These are phyloP conservation scores for Drosophila paranaensis DNA, from an alignment of 2,888 invertebrate species.

Conservation along the genomic window DNA sequence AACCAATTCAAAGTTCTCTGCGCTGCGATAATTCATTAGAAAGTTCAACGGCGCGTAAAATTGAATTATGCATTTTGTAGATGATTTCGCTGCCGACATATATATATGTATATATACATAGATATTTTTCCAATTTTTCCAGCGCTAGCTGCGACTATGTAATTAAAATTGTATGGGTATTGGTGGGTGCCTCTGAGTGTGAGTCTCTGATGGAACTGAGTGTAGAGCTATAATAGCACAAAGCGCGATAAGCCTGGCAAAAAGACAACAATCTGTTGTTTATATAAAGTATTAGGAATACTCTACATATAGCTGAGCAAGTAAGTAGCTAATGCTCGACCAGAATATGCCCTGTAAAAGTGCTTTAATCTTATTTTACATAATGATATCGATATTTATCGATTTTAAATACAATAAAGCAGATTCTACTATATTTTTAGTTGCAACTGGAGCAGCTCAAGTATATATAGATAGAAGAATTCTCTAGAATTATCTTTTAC, in stretches of 20 bases:
- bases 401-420: too few species aligned
- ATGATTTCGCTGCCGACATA: conserved; percentile 65
- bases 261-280: conserved; percentile 22
- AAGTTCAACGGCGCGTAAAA: conserved; percentile 73
- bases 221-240: conserved; percentile 8
- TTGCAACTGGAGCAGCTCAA: too few species aligned
- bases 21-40: conserved; percentile 70
- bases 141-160: conserved; percentile 25
- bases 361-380: too few species aligned
- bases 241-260: conserved; percentile 2
- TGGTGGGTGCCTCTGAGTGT: background rate
- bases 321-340: background rate
- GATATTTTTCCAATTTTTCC: conserved; percentile 37
- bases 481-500: too few species aligned
- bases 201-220: background rate
- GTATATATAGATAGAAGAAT: too few species aligned
- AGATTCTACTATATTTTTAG: too few species aligned
- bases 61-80: conserved; percentile 76
- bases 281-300: background rate
- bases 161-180: conserved; percentile 47
- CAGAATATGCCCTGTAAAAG: background rate
- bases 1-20: conserved; percentile 46
- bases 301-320: background rate
- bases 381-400: too few species aligned
- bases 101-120: background rate